Evolutionary conservation across 2,888 invertebrate genomes (phyloP).

Genomic region (Melanostoma scalare): DNA sequence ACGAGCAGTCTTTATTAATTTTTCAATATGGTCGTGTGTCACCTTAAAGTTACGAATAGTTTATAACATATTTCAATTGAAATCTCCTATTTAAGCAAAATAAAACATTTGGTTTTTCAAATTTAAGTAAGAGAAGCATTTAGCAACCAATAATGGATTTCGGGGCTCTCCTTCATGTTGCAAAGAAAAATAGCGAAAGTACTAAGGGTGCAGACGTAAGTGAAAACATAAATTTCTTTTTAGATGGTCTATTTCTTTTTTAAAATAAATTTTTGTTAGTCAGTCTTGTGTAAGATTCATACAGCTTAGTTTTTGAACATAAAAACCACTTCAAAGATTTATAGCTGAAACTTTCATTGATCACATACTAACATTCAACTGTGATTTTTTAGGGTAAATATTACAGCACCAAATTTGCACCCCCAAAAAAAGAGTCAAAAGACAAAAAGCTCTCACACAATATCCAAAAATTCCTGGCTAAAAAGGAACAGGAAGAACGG

Average conservation of each 20-base stretch:
- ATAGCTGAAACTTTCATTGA: too few species aligned
- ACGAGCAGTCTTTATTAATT: conserved; percentile 67
- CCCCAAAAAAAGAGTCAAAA: conserved; percentile 90
- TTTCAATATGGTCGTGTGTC: conserved; percentile 67
- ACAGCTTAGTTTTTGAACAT: too few species aligned
- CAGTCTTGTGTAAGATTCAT: too few species aligned
- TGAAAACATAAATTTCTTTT: conserved; percentile 34
- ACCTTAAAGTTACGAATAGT: not conserved
- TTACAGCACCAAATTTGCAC: conserved; percentile 91
- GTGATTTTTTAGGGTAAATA: conserved; percentile 82
- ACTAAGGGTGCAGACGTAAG: conserved; percentile 79
- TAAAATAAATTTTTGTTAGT: conserved; percentile 4
- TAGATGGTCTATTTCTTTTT: conserved; percentile 5
- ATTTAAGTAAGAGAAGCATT: not conserved
- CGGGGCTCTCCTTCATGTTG: conserved; percentile 84
- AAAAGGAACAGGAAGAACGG: conserved; percentile 91
- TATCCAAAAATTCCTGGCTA: conserved; percentile 91
- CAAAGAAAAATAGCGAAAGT: conserved; percentile 84
- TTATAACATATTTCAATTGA: conserved; percentile 58
- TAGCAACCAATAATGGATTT: conserved; percentile 83
- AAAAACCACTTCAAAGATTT: too few species aligned
- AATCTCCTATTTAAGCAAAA: conserved; percentile 63
- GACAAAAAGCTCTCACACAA: conserved; percentile 88
- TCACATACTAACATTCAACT: not conserved
- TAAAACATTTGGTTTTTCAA: not conserved